Conservation (phyloP, 2,797 vertebrate species). For the Tarsius wallacei region DNA sequence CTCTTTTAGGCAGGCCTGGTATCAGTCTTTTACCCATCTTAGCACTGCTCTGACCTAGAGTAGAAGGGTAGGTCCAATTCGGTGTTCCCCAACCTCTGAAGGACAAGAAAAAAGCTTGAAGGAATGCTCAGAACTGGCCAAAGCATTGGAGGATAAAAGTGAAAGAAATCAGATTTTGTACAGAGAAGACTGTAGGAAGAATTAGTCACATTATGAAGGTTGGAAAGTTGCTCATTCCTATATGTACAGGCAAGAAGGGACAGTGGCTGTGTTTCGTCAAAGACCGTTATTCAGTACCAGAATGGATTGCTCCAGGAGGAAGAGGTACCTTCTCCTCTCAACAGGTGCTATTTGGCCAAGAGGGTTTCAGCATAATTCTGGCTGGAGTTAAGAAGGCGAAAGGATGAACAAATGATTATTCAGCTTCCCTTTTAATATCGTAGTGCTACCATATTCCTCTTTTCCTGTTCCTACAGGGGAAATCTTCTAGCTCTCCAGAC, state of each 20-base stretch:
- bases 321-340: neutral
- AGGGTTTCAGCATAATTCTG: neutral
- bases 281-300: neutral
- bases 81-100: constrained; percentile 16
- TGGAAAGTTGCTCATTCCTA: neutral
- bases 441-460: constrained; percentile 17
- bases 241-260: neutral
- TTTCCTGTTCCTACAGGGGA: neutral
- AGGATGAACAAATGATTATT: neutral
- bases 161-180: neutral
- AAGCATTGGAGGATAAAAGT: neutral
- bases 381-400: neutral
- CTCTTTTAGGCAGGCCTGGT: neutral
- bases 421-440: neutral
- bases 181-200: neutral
- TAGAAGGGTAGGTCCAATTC: neutral
- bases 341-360: neutral
- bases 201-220: neutral
- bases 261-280: neutral
- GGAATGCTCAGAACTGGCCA: neutral
- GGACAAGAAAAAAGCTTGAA: neutral
- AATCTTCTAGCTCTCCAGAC: neutral
- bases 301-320: neutral
- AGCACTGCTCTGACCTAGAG: neutral
- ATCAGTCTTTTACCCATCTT: neutral